These are phyloP conservation scores for Nemotelus nigrinus DNA, from an alignment of 2,888 invertebrate genomes.

Conservation along the genomic window DNA sequence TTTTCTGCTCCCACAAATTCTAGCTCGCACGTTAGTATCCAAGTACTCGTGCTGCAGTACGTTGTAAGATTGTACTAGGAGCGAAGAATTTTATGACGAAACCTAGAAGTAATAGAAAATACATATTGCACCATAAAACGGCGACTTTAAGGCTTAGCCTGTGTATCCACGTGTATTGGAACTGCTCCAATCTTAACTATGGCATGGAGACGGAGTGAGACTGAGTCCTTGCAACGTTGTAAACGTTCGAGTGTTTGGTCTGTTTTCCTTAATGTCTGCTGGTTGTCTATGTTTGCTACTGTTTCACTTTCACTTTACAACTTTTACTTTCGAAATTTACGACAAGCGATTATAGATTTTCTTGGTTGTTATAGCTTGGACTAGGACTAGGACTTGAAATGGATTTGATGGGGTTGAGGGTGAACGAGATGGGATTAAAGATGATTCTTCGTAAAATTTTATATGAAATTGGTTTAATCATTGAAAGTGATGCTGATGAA, in stretches of 20 bases:
- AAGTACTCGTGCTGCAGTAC: background rate
- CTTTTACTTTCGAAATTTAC: slow-evolving; percentile 24
- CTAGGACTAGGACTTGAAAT: background rate
- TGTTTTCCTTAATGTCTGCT: too few relatives aligned
- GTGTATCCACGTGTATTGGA: background rate
- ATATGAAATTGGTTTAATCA: too few relatives aligned
- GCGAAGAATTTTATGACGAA: slow-evolving; percentile 37
- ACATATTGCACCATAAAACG: background rate
- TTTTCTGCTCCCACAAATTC: too few relatives aligned
- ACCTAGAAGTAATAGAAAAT: slow-evolving; percentile 40
- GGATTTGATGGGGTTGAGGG: too few relatives aligned
- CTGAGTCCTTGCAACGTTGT: background rate
- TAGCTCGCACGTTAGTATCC: too few relatives aligned
- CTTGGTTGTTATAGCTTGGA: background rate
- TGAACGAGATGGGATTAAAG: too few relatives aligned
- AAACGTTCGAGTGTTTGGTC: background rate
- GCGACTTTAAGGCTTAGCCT: background rate
- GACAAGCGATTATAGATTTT: slow-evolving; percentile 13
- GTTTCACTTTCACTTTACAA: slow-evolving; percentile 33
- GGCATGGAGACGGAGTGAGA: background rate
- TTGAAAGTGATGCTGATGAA: too few relatives aligned
- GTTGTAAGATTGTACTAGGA: slow-evolving; percentile 40
- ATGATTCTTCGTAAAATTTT: too few relatives aligned
- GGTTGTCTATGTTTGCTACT: slow-evolving; percentile 1
- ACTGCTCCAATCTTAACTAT: background rate